Percentiles rank a stretch among this genome's conserved stretches.
Evolutionary conservation across 2,113 vertebrate genomes (phyloP).

Genomic region (Gallinago media): DNA sequence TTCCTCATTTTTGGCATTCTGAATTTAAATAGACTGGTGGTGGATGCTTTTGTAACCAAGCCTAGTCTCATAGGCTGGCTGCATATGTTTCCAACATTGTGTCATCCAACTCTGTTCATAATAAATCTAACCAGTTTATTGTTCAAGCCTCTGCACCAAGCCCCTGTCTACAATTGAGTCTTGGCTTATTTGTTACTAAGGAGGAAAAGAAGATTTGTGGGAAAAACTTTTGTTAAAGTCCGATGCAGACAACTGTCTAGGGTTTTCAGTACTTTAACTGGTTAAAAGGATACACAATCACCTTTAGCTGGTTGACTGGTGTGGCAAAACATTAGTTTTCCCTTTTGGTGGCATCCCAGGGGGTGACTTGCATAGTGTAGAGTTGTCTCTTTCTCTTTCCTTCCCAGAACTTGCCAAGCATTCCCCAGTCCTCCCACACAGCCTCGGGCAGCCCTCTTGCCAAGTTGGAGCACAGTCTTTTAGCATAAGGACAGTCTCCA

Average conservation of each 20-base stretch:
- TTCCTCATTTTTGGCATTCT: neutral
- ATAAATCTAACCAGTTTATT: neutral
- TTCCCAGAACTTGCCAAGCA: neutral
- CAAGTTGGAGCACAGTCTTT: neutral
- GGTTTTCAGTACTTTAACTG: neutral
- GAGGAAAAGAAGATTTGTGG: neutral
- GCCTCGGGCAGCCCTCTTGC: neutral
- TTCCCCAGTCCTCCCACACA: neutral
- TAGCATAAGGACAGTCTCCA: neutral
- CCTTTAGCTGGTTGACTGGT: neutral
- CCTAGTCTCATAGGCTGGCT: neutral
- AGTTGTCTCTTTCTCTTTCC: neutral
- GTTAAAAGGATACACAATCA: neutral
- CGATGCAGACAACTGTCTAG: neutral
- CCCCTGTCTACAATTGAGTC: neutral
- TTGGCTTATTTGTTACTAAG: neutral
- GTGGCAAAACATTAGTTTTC: neutral
- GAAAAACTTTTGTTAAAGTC: neutral
- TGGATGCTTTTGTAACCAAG: neutral
- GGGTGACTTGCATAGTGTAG: neutral
- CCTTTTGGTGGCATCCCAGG: neutral
- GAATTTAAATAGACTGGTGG: neutral
- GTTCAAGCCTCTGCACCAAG: neutral
- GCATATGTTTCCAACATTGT: neutral
- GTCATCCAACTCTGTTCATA: neutral